Evolutionary conservation across 1,140 invertebrate species (phyloP).

Genomic region (Drosophila tropicalis): DNA sequence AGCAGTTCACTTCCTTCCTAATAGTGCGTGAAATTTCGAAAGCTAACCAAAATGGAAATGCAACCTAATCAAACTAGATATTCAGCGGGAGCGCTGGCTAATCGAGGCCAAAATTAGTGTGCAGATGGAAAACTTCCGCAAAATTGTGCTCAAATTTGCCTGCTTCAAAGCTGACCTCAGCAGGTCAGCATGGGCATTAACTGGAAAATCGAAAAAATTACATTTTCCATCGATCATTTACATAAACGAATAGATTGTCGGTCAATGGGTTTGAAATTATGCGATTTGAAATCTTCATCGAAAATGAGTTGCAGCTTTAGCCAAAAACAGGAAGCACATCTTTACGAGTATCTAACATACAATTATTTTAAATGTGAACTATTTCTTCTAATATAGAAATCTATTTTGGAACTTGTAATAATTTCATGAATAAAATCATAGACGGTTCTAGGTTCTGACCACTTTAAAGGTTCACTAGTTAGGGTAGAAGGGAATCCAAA

Average conservation of each 20-base stretch:
- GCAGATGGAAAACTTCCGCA: conserved; percentile 2
- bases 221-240: neutral
- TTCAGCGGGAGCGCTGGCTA: neutral
- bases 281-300: neutral
- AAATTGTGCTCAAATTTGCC: conserved; percentile 7
- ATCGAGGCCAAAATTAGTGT: neutral
- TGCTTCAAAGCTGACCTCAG: neutral
- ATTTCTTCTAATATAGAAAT: too few species aligned
- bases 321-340: too few species aligned
- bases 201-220: conserved; percentile 3
- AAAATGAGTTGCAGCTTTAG: too few species aligned
- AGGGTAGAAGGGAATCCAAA: too few species aligned
- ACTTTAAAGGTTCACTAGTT: too few species aligned
- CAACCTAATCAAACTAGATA: neutral
- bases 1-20: conserved; percentile 4
- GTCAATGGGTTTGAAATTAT: neutral
- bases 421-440: too few species aligned
- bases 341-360: too few species aligned
- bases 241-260: neutral
- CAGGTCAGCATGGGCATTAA: neutral
- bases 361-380: too few species aligned
- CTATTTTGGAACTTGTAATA: too few species aligned
- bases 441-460: too few species aligned
- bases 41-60: neutral
- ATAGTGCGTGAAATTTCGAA: conserved; percentile 6